Evolutionary conservation across 2,888 invertebrate genomes (phyloP).

Genomic region (Acleris laterana): DNA sequence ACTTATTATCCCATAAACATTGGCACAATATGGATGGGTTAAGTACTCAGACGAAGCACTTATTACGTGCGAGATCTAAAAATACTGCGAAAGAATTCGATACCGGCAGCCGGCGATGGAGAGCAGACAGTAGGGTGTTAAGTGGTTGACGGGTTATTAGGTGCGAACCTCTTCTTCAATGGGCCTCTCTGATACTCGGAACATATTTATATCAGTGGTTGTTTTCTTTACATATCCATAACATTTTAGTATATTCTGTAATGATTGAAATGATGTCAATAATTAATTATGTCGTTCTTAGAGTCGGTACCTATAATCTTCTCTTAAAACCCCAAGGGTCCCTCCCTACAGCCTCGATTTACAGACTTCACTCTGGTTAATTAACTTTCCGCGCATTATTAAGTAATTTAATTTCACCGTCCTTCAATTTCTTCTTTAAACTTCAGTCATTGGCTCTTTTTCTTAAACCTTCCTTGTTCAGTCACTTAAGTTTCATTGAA

Average conservation of each 20-base stretch:
- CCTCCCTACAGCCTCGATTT: no score
- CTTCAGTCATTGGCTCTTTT: no score
- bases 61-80: slow-evolving; percentile 43
- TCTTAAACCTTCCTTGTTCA: no score
- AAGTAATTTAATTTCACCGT: no score
- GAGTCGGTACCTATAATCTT: not conserved
- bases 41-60: slow-evolving; percentile 15
- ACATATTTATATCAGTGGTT: slow-evolving; percentile 1
- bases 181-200: slow-evolving; percentile 39
- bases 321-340: no score
- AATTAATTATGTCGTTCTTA: not conserved
- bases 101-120: slow-evolving; percentile 50
- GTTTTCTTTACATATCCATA: not conserved
- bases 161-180: slow-evolving; percentile 53
- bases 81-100: slow-evolving; percentile 49
- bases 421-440: no score
- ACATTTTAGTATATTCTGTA: no score
- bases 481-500: no score
- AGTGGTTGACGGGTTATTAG: slow-evolving; percentile 60
- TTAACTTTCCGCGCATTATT: no score
- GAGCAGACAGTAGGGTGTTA: slow-evolving; percentile 62
- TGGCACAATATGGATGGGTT: not conserved
- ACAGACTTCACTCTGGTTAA: no score
- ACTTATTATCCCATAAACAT: not conserved
- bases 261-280: no score